These are phyloP conservation scores for Myripristis murdjan DNA, from an alignment of 2,797 vertebrate species.

Conservation along the genomic window DNA sequence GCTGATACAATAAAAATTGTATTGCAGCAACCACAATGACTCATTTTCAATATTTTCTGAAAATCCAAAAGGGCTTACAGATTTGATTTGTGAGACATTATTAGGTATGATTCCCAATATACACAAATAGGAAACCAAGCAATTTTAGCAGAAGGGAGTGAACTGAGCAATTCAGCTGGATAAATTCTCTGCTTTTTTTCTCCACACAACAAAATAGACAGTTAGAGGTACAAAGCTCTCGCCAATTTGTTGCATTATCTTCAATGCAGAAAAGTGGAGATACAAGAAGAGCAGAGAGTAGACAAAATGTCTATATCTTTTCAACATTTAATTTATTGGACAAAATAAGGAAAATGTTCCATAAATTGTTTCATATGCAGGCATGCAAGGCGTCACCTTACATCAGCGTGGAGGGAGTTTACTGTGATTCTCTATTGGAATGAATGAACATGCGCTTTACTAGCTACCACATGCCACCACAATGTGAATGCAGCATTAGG, in stretches of 20 bases:
- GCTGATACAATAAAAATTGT: not conserved
- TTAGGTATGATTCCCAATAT: not conserved
- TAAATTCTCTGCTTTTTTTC: too few relatives aligned
- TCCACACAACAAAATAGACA: too few relatives aligned
- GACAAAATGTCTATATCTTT: not conserved
- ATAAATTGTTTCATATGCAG: too few relatives aligned
- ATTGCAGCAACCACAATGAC: too few relatives aligned
- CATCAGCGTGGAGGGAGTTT: too few relatives aligned
- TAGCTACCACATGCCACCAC: conserved; percentile 35
- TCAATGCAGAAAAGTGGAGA: not conserved
- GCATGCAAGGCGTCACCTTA: too few relatives aligned
- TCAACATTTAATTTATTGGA: not conserved
- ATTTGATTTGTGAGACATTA: too few relatives aligned
- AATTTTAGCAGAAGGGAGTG: not conserved
- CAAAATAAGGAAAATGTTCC: not conserved
- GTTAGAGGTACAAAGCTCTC: too few relatives aligned
- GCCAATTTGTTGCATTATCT: not conserved
- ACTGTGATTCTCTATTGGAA: not conserved
- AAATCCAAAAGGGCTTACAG: too few relatives aligned
- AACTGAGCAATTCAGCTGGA: too few relatives aligned
- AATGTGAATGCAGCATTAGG: conserved; percentile 55
- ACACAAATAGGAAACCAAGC: not conserved
- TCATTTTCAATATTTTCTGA: too few relatives aligned
- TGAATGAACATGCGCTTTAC: not conserved
- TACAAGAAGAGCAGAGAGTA: not conserved